Conservation (phyloP, 2,797 vertebrate species). For the Sciurus vulgaris region DNA sequence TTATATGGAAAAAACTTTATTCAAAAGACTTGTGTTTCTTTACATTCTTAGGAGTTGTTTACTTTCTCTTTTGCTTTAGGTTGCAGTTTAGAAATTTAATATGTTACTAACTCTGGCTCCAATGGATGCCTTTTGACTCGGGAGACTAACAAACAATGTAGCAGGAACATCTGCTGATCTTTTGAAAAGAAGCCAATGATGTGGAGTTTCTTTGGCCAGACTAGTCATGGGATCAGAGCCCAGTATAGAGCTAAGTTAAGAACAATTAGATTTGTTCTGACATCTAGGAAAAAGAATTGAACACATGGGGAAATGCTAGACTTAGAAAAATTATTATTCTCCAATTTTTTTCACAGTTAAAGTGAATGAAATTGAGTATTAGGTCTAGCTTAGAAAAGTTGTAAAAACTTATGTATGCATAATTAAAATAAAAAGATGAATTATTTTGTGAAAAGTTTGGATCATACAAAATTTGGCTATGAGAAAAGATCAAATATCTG, state of each 20-base stretch:
- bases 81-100: constrained; percentile 69
- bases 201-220: constrained; percentile 61
- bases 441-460: not conserved
- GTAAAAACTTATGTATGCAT: not conserved
- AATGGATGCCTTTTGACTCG: constrained; percentile 67
- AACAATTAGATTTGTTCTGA: constrained; percentile 56
- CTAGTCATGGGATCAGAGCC: constrained; percentile 47
- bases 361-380: constrained; percentile 31
- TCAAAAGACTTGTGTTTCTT: not conserved
- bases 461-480: constrained; percentile 17
- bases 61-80: constrained; percentile 48
- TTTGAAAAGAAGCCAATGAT: constrained; percentile 69
- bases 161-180: constrained; percentile 62
- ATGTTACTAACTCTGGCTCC: constrained; percentile 63
- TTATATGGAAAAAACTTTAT: not conserved
- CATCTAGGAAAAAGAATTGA: constrained; percentile 54
- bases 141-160: constrained; percentile 63
- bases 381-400: not conserved
- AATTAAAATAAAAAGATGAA: constrained; percentile 24
- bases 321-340: constrained; percentile 50
- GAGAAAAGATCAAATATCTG: constrained; percentile 20
- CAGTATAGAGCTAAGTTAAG: constrained; percentile 22
- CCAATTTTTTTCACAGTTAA: constrained; percentile 40
- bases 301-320: constrained; percentile 9
- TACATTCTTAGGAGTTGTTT: constrained; percentile 22